These are phyloP conservation scores for Acleris sparsana DNA, from an alignment of 2,888 invertebrate genomes.

Conservation along the genomic window DNA sequence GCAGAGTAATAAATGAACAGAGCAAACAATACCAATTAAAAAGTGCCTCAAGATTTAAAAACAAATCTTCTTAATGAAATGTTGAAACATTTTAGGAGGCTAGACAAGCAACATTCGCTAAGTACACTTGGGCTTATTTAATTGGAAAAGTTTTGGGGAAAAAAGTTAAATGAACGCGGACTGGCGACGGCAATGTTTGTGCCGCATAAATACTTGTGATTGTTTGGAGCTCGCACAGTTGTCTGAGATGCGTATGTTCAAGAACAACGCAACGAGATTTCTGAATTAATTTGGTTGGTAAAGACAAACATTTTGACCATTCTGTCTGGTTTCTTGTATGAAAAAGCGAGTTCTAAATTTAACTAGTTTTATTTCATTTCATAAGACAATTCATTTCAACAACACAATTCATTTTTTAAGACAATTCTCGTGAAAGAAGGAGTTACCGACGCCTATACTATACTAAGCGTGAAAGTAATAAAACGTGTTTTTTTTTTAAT, in stretches of 20 bases:
- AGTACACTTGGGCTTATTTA: constrained; percentile 31
- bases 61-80: constrained; percentile 29
- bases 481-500: no score
- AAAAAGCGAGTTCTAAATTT: no score
- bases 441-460: no score
- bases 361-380: no score
- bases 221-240: constrained; percentile 11
- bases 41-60: constrained; percentile 23
- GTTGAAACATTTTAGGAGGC: constrained; percentile 20
- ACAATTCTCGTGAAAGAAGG: no score
- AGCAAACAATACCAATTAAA: constrained; percentile 28
- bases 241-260: constrained; percentile 5
- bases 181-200: constrained; percentile 16
- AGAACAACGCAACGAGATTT: not conserved
- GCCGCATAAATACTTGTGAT: constrained; percentile 26
- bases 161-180: constrained; percentile 31
- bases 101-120: constrained; percentile 25
- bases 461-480: no score
- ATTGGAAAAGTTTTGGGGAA: constrained; percentile 32
- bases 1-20: constrained; percentile 7
- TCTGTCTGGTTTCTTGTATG: not conserved
- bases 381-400: no score
- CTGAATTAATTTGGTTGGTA: not conserved
- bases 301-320: not conserved
- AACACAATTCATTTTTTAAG: no score